Evolutionary conservation across 2,888 invertebrate genomes (phyloP).

Genomic region (Exephanes ischioxanthus): DNA sequence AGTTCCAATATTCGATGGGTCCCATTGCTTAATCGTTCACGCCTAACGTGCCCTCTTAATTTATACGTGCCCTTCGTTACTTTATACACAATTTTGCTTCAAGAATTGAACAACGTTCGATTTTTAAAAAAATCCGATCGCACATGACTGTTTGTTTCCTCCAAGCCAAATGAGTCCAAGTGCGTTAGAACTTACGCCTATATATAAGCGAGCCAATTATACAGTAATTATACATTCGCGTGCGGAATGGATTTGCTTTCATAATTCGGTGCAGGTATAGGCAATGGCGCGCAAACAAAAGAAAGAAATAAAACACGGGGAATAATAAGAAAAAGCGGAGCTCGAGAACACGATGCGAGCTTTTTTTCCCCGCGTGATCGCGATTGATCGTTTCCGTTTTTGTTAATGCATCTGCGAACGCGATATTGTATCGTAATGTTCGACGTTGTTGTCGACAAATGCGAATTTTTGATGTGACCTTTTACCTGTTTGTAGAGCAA

Average conservation of each 20-base stretch:
- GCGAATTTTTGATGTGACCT: background rate
- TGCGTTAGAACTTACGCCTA: background rate
- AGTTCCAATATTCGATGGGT: conserved; percentile 61
- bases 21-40: conserved; percentile 51
- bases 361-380: background rate
- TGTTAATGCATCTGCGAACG: background rate
- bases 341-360: background rate
- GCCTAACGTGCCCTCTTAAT: background rate
- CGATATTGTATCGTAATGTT: background rate
- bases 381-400: background rate
- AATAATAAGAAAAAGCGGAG: background rate
- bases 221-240: conserved; percentile 18
- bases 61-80: background rate
- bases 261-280: background rate
- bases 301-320: background rate
- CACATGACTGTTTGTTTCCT: background rate
- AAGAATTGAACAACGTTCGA: background rate
- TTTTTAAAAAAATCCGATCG: background rate
- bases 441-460: background rate
- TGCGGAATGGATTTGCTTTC: background rate
- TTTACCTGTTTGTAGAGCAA: conserved; percentile 91
- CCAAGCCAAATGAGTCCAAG: background rate
- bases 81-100: background rate
- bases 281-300: background rate
- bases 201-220: conserved; percentile 31